A percentile compares a stretch with the other conserved stretches of the same genome.
Evolutionary conservation across 1,140 invertebrate genomes (phyloP).

Genomic region (Diorhabda carinulata): DNA sequence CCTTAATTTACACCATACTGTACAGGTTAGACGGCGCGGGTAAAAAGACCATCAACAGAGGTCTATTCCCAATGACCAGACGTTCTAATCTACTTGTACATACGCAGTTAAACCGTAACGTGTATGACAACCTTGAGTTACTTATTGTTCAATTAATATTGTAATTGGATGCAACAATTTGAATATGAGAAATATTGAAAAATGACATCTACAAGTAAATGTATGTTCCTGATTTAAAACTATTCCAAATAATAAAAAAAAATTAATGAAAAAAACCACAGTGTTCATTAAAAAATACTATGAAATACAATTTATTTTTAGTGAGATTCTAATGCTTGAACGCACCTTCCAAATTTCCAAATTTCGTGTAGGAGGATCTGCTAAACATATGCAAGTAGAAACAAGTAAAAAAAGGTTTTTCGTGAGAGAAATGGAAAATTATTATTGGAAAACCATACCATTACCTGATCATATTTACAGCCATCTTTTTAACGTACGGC

Average conservation of each 20-base stretch:
- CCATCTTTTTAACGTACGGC: conserved; percentile 39
- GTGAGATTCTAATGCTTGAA: conserved; percentile 33
- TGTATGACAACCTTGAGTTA: too few relatives aligned
- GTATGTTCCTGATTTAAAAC: neutral
- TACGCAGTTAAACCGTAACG: too few relatives aligned
- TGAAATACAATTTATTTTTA: conserved; percentile 24
- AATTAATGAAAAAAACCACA: neutral
- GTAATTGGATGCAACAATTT: too few relatives aligned
- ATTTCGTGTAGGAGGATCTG: conserved; percentile 29
- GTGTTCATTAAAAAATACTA: conserved; percentile 20
- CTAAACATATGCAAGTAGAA: conserved; percentile 43
- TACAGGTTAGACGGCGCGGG: too few relatives aligned
- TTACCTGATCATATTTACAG: conserved; percentile 37
- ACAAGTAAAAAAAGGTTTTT: conserved; percentile 31
- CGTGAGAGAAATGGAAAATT: conserved; percentile 25
- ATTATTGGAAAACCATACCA: conserved; percentile 34
- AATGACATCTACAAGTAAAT: too few relatives aligned
- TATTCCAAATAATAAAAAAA: neutral
- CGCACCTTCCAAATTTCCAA: conserved; percentile 41
- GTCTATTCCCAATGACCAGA: too few relatives aligned
- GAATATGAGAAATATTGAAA: too few relatives aligned
- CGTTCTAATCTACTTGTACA: too few relatives aligned
- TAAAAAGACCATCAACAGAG: too few relatives aligned
- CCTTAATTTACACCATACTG: too few relatives aligned
- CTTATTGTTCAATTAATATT: too few relatives aligned